Percentiles rank a stretch among this genome's conserved stretches.
phyloP scores from a whole-genome alignment of 2,113 vertebrate species.

The Oxygymnocypris stewartii region DNA sequence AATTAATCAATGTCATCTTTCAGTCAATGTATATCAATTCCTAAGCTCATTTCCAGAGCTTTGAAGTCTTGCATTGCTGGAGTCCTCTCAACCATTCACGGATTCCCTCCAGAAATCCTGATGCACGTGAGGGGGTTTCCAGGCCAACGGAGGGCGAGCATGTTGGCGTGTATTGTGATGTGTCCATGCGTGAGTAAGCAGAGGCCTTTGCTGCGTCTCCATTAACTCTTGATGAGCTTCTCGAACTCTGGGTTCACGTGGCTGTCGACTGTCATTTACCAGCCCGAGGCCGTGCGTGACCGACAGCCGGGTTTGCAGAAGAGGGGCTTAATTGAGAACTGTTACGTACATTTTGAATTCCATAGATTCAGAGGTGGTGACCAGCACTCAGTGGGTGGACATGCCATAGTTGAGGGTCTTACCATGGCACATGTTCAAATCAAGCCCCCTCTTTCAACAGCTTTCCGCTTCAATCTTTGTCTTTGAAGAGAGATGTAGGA shows the following conservation, averaged over 20 bases:
- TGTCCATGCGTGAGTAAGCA: conserved; percentile 77
- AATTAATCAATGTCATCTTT: not conserved
- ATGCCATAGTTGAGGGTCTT: not conserved
- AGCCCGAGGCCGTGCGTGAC: not conserved
- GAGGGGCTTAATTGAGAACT: not conserved
- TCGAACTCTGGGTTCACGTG: not conserved
- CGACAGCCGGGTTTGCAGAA: not conserved
- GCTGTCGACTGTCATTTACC: not conserved
- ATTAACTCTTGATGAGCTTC: conserved; percentile 36
- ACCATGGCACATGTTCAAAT: conserved; percentile 27
- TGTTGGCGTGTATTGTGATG: conserved; percentile 74
- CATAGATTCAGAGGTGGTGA: not conserved
- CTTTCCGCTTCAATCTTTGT: conserved; percentile 9
- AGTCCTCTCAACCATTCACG: conserved; percentile 35
- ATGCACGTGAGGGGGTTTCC: conserved; percentile 74
- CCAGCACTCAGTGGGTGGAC: not conserved
- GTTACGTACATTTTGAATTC: not conserved
- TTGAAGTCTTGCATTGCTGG: conserved; percentile 18
- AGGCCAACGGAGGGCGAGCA: conserved; percentile 74
- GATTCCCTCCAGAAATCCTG: conserved; percentile 61
- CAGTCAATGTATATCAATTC: not conserved
- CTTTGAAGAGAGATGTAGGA: conserved; percentile 25
- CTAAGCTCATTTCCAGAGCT: not conserved
- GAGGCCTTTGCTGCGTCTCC: conserved; percentile 57
- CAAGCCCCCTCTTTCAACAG: not conserved